Evolutionary conservation across 37 sponge, comb jelly and placozoan genomes (phyloP).

Genomic region (Theonella swinhoei): DNA sequence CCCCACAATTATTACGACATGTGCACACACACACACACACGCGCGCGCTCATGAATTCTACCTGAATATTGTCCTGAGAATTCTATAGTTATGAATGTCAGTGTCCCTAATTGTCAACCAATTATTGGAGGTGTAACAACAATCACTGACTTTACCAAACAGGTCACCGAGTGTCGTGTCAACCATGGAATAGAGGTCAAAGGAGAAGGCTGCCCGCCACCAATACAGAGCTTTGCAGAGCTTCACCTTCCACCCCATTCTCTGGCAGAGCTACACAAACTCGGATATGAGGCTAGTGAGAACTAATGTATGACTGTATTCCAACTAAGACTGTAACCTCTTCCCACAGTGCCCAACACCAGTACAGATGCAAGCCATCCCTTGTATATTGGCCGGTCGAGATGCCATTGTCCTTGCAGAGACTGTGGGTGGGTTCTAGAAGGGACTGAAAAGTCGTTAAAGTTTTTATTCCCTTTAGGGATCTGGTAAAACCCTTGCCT

Average conservation of each 20-base stretch:
- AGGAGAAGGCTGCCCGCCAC: conserved; percentile 6
- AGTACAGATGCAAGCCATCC: conserved; percentile 55
- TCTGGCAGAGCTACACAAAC: neutral
- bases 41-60: neutral
- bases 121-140: too few relatives aligned
- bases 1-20: too few relatives aligned
- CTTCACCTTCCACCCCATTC: conserved; percentile 13
- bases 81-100: too few relatives aligned
- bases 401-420: conserved; percentile 49
- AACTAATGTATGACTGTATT: neutral
- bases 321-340: neutral
- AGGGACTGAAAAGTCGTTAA: too few relatives aligned
- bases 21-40: neutral
- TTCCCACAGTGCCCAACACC: conserved; percentile 27
- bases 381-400: conserved; percentile 24
- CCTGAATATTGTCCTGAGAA: too few relatives aligned
- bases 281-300: neutral
- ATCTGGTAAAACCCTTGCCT: conserved; percentile 47
- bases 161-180: conserved; percentile 16
- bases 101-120: too few relatives aligned
- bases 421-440: conserved; percentile 21
- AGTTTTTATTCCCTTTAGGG: conserved; percentile 19
- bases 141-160: too few relatives aligned
- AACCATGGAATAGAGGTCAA: conserved; percentile 32
- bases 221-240: conserved; percentile 12